These are phyloP conservation scores for Hozukius guyotensis DNA, from an alignment of 2,797 vertebrate genomes.

Conservation along the genomic window DNA sequence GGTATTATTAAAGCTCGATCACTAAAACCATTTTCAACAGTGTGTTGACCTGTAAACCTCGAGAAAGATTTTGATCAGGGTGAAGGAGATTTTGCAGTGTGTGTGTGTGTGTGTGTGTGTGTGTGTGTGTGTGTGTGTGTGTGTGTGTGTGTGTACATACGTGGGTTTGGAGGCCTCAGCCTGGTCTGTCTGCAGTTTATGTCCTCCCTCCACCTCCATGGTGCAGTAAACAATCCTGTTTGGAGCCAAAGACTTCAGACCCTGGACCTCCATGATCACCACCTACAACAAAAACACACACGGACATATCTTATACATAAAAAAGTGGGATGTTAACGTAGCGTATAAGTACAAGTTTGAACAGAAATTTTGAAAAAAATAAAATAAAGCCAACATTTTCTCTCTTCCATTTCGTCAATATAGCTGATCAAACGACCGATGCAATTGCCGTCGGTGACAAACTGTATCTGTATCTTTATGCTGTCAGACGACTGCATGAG, in stretches of 20 bases:
- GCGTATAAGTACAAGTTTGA: not conserved
- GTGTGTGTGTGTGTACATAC: constrained; percentile 67
- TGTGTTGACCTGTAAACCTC: not conserved
- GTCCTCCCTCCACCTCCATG: constrained; percentile 98
- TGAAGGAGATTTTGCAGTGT: not conserved
- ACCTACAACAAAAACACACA: constrained; percentile 81
- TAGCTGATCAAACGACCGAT: not conserved
- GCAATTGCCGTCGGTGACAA: not conserved
- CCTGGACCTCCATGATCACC: constrained; percentile 98
- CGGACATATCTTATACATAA: not conserved
- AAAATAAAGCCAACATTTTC: not conserved
- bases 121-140: not conserved
- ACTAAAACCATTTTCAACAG: not conserved
- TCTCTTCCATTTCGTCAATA: not conserved
- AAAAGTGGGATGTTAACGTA: not conserved
- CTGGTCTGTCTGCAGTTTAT: constrained; percentile 97
- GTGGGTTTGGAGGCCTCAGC: constrained; percentile 97
- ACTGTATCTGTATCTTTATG: not conserved
- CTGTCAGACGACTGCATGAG: not conserved
- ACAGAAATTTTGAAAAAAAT: not conserved
- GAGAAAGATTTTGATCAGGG: not conserved
- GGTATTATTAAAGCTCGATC: not conserved
- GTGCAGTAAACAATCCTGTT: constrained; percentile 98
- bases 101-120: not conserved
- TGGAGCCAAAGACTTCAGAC: constrained; percentile 93